Evolutionary conservation across 2,113 vertebrate genomes (phyloP), one percentile per base, ranked within the genome.

Genomic region (Albula glossodonta): DNA sequence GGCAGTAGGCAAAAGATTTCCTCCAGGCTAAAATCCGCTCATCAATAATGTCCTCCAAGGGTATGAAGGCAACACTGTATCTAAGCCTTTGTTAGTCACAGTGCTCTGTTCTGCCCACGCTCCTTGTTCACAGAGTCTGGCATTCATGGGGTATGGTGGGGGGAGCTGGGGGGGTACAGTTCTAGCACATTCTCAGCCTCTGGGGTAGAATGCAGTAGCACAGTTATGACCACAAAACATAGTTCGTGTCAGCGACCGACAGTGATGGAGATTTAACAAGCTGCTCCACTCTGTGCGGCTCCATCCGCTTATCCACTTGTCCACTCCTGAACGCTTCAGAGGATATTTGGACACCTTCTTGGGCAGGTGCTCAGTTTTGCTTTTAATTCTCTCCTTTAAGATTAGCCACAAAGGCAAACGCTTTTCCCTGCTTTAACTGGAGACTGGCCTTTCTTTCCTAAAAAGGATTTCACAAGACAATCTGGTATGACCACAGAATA

Each of bases 101-200:
- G 70, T 53, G 85, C 87, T 87, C 84, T 81, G 74, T 74, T 79
- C 53, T 87, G 83, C 82, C 81, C 86, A 86, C 84, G 86, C 74
- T 79, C 66, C 82, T 82, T 78, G 49, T 80, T 56, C 80, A 89
- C 86, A 89, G 22, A 85, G 70, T 77, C 80, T 86, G 84, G 84
- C 84, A 90, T 89, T 89, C 5, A 66, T 66, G 60, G 60, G 11
- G 31, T 41, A 41, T 41, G 31, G 31, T 41, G 31, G 31, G 31
- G 31, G 31, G 31, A 41, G 31, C 31, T 41, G 31, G 17, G 17
- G 60, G 60, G 22, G 60, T 66, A 66, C 60, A 66, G 60, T 19
- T 66, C 22, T 66, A 66, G 60, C 85, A 89, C 88, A 85, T 12
- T 63, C 53, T 22, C 81, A 84, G 85, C 85, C 81, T 82, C 56